These are phyloP conservation scores for Drosophila fuyamai DNA, from an alignment of 1,140 invertebrate genomes.

Conservation along the genomic window DNA sequence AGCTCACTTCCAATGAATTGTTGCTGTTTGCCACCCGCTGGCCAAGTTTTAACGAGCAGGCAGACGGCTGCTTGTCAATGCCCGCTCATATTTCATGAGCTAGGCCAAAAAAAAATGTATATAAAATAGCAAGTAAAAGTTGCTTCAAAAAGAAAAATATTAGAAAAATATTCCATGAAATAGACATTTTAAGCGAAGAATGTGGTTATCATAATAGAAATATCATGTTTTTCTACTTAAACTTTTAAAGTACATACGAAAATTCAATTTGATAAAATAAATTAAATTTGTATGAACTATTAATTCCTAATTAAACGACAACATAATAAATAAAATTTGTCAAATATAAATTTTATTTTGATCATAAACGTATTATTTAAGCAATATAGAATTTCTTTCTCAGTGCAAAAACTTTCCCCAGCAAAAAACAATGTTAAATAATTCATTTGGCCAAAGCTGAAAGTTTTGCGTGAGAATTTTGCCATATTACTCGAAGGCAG, in stretches of 20 bases:
- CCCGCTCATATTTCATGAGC: slow-evolving; percentile 60
- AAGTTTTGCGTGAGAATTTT: slow-evolving; percentile 78
- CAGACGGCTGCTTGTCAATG: slow-evolving; percentile 61
- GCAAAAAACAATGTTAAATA: slow-evolving; percentile 77
- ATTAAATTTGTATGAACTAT: no score
- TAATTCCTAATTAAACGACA: no score
- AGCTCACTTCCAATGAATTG: slow-evolving; percentile 44
- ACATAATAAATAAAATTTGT: no score
- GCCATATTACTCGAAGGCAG: slow-evolving; percentile 70
- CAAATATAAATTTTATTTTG: no score
- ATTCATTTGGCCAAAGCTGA: slow-evolving; percentile 65
- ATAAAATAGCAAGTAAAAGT: slow-evolving; percentile 8
- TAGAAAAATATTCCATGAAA: not conserved
- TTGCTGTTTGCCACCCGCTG: slow-evolving; percentile 38
- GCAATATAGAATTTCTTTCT: not conserved
- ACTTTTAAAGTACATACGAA: no score
- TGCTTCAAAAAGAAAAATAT: not conserved
- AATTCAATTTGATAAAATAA: no score
- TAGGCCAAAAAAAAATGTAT: slow-evolving; percentile 20
- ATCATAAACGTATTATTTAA: no score
- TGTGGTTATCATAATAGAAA: no score
- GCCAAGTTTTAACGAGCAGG: slow-evolving; percentile 61
- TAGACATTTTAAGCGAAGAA: no score
- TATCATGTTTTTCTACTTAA: no score
- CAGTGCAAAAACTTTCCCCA: slow-evolving; percentile 20